Percentiles rank a stretch among this genome's conserved stretches.
phyloP scores from a whole-genome alignment of 2,797 vertebrate species.

The Miichthys miiuy region DNA sequence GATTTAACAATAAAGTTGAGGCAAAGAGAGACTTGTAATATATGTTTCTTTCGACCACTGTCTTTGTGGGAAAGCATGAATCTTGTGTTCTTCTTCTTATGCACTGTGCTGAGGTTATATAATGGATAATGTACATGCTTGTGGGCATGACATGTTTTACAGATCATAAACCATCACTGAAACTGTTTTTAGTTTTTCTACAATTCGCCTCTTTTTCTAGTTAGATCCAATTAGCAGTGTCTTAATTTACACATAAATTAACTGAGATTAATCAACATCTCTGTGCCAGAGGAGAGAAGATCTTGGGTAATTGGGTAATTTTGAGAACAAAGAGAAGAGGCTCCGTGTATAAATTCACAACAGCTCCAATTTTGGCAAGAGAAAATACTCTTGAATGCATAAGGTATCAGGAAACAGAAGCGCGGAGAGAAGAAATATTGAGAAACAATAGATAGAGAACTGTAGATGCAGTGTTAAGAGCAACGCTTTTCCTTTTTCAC shows the following conservation, averaged over 20 bases:
- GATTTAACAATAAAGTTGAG: slow-evolving; percentile 45
- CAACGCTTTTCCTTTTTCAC: slow-evolving; percentile 79
- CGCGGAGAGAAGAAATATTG: slow-evolving; percentile 23
- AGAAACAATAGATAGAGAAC: slow-evolving; percentile 69
- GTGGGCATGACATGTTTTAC: slow-evolving; percentile 36
- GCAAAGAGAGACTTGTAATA: slow-evolving; percentile 24
- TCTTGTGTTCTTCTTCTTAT: slow-evolving; percentile 6
- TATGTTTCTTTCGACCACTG: not conserved
- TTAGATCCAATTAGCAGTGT: slow-evolving; percentile 63
- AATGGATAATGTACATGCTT: slow-evolving; percentile 43
- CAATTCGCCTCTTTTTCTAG: slow-evolving; percentile 42
- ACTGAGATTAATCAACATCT: slow-evolving; percentile 69
- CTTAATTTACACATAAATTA: slow-evolving; percentile 76
- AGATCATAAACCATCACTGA: slow-evolving; percentile 57
- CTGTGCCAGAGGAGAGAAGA: slow-evolving; percentile 59
- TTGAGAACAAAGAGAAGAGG: slow-evolving; percentile 58
- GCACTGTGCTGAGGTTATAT: slow-evolving; percentile 38
- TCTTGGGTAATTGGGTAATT: slow-evolving; percentile 57
- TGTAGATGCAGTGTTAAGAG: slow-evolving; percentile 76
- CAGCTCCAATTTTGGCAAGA: slow-evolving; percentile 33
- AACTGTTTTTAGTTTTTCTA: slow-evolving; percentile 42
- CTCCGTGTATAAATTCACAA: slow-evolving; percentile 39
- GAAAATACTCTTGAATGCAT: slow-evolving; percentile 40
- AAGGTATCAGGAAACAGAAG: slow-evolving; percentile 32
- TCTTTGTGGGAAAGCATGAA: slow-evolving; percentile 9